Evolutionary conservation across 1,140 invertebrate genomes (phyloP).

Genomic region (Polypedilum pembai): DNA sequence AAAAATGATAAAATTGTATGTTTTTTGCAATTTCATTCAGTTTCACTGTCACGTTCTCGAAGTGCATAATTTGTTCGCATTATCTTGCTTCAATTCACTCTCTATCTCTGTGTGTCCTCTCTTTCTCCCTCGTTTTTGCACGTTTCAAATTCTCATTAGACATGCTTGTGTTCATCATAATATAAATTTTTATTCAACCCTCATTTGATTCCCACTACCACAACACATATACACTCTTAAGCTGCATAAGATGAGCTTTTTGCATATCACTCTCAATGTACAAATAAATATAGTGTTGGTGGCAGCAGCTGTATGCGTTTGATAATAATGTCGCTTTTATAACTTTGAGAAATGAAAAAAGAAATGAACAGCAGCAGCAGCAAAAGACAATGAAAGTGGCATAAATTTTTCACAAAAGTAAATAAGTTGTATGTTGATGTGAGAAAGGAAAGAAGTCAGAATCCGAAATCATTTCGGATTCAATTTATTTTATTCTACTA

Average conservation of each 20-base stretch:
- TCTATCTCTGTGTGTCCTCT: neutral
- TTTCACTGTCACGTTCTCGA: neutral
- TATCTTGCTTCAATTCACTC: slow-evolving; percentile 4
- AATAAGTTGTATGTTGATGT: neutral
- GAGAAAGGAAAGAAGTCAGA: neutral
- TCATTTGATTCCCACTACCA: neutral
- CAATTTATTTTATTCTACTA: too few species aligned
- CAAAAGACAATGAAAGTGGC: slow-evolving; percentile 3
- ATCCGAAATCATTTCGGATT: too few species aligned
- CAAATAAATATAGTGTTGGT: neutral
- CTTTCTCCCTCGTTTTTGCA: neutral
- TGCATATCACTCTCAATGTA: too few species aligned
- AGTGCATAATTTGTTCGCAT: slow-evolving; percentile 17
- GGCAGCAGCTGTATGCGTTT: slow-evolving; percentile 14
- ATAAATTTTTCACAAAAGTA: neutral
- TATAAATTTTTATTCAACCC: slow-evolving; percentile 19
- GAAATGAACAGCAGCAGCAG: neutral
- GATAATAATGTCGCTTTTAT: slow-evolving; percentile 19
- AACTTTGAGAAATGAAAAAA: neutral
- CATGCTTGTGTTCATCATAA: slow-evolving; percentile 17
- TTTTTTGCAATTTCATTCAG: neutral
- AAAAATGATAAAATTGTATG: too few species aligned
- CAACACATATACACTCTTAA: too few species aligned
- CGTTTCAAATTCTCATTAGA: slow-evolving; percentile 18
- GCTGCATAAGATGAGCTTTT: slow-evolving; percentile 2